A percentile compares a stretch with the other conserved stretches of the same genome.
Conservation (phyloP, 2,888 invertebrate species). For the Meandrusa payeni region DNA sequence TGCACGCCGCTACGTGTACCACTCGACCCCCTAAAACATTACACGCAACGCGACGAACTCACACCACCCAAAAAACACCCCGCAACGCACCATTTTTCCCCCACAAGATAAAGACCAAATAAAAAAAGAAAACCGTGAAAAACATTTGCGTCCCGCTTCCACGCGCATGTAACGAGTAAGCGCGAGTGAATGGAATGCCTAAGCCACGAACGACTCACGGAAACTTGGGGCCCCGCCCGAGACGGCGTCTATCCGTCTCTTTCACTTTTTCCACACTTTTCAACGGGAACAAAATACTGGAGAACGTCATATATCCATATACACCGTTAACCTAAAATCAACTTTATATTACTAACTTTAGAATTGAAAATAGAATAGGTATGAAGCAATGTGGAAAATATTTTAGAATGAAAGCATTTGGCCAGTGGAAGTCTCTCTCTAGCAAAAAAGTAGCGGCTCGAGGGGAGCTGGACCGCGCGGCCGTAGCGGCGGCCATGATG, state of each 20-base stretch:
- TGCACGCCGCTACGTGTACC: conserved; percentile 36
- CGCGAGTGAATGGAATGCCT: conserved; percentile 65
- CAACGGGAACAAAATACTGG: conserved; percentile 42
- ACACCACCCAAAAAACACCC: conserved; percentile 45
- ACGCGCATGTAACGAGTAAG: conserved; percentile 37
- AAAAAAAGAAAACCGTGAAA: conserved; percentile 80
- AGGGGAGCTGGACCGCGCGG: conserved; percentile 49
- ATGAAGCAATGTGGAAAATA: conserved; percentile 59
- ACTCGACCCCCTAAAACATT: conserved; percentile 68
- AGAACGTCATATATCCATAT: conserved; percentile 34
- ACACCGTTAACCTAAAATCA: conserved; percentile 26
- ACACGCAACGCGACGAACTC: conserved; percentile 65
- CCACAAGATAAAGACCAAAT: conserved; percentile 78
- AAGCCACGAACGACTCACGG: conserved; percentile 79
- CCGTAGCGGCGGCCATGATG: conserved; percentile 69
- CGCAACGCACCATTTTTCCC: conserved; percentile 75
- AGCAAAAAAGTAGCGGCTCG: conserved; percentile 72
- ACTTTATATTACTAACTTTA: conserved; percentile 10
- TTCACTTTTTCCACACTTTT: conserved; percentile 81
- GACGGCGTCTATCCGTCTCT: conserved; percentile 79
- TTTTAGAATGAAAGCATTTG: conserved; percentile 76
- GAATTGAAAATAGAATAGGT: conserved; percentile 30
- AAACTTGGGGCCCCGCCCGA: conserved; percentile 80
- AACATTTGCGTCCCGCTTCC: conserved; percentile 64
- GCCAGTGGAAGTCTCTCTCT: conserved; percentile 74